These are phyloP conservation scores for Syrrhaptes paradoxus DNA, from an alignment of 2,113 vertebrate genomes.

Conservation along the genomic window DNA sequence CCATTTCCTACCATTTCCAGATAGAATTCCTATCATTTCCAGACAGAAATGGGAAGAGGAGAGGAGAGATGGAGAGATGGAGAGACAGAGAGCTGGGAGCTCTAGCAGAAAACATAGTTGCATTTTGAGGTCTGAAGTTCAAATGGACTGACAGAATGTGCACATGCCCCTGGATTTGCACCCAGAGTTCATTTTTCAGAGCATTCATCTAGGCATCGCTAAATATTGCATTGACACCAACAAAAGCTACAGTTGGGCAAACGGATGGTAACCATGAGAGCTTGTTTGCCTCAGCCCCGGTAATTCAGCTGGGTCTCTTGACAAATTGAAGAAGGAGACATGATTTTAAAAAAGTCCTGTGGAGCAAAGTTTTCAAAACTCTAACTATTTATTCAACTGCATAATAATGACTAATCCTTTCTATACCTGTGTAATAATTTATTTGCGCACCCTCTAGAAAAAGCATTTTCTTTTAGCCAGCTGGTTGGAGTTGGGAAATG, in stretches of 20 bases:
- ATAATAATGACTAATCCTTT: neutral
- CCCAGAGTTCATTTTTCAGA: neutral
- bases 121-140: neutral
- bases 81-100: neutral
- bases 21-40: neutral
- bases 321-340: neutral
- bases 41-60: neutral
- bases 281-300: neutral
- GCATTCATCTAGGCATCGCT: neutral
- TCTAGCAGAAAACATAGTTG: neutral
- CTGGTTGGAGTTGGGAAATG: neutral
- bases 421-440: neutral
- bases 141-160: neutral
- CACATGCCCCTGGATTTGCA: neutral
- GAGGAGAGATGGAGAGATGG: neutral
- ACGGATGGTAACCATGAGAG: neutral
- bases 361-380: neutral
- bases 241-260: neutral
- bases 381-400: neutral
- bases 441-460: neutral
- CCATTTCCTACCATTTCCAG: neutral
- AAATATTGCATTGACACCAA: neutral
- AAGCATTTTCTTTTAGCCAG: neutral
- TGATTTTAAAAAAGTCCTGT: neutral
- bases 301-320: neutral